Conservation (phyloP, 2,888 invertebrate species). For the Microchrysa polita region DNA sequence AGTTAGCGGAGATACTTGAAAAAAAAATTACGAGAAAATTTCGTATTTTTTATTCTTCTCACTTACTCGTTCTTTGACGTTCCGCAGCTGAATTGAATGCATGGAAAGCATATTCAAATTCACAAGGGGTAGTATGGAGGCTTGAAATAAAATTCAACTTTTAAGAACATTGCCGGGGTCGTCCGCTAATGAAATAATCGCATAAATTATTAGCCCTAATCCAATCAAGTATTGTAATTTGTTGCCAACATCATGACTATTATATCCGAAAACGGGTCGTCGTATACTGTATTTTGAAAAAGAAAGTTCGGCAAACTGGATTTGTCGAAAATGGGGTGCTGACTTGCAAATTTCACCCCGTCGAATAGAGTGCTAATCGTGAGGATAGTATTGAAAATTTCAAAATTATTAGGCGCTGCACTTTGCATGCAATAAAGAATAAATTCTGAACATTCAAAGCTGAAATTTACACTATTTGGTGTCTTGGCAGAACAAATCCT, state of each 20-base stretch:
- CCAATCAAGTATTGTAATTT: slow-evolving; percentile 47
- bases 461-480: no score
- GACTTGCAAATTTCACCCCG: slow-evolving; percentile 32
- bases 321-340: slow-evolving; percentile 30
- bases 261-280: not conserved
- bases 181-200: slow-evolving; percentile 43
- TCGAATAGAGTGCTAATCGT: not conserved
- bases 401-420: no score
- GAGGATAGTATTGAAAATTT: no score
- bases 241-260: not conserved
- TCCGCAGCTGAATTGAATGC: no score
- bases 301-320: not conserved
- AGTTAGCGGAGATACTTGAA: slow-evolving; percentile 15
- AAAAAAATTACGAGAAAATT: slow-evolving; percentile 1
- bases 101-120: no score
- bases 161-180: not conserved
- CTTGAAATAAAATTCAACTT: not conserved
- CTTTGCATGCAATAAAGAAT: no score
- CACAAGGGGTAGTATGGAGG: not conserved
- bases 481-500: no score
- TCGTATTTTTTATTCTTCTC: not conserved
- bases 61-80: not conserved
- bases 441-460: no score
- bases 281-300: not conserved
- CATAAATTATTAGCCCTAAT: slow-evolving; percentile 44